Conservation (phyloP, 2,113 vertebrate species). For the Carlito syrichta region DNA sequence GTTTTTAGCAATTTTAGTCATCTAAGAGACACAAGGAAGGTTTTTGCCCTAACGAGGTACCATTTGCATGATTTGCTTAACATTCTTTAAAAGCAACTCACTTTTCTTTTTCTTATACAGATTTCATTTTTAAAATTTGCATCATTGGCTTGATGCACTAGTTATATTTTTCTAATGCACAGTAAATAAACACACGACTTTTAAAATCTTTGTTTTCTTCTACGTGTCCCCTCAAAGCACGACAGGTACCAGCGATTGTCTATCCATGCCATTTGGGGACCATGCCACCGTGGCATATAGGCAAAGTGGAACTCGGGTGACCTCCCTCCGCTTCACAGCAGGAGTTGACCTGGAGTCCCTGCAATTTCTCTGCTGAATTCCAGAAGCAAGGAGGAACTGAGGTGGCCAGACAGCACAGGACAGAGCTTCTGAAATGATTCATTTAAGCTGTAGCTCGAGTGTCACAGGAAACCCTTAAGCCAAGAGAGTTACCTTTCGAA, state of each 20-base stretch:
- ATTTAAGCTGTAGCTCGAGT: neutral
- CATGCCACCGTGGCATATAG: neutral
- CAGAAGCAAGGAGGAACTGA: neutral
- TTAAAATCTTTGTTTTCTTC: neutral
- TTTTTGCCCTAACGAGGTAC: neutral
- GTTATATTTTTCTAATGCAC: neutral
- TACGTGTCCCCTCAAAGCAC: neutral
- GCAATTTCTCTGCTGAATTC: neutral
- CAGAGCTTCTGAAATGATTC: neutral
- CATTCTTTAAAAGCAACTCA: neutral
- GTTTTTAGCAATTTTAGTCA: neutral
- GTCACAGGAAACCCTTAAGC: accelerated
- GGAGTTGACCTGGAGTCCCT: neutral
- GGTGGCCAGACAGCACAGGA: neutral
- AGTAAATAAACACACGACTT: neutral
- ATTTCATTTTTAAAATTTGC: neutral
- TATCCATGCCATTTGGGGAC: neutral
- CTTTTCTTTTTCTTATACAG: neutral
- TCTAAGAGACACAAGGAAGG: neutral
- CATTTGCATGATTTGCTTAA: neutral
- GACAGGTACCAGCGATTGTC: accelerated
- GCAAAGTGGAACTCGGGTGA: accelerated
- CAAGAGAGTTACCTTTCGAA: neutral
- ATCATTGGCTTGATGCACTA: neutral
- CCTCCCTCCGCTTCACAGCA: neutral